Conservation (phyloP, 2,888 invertebrate genomes). For the Sussaba pulchella region DNA sequence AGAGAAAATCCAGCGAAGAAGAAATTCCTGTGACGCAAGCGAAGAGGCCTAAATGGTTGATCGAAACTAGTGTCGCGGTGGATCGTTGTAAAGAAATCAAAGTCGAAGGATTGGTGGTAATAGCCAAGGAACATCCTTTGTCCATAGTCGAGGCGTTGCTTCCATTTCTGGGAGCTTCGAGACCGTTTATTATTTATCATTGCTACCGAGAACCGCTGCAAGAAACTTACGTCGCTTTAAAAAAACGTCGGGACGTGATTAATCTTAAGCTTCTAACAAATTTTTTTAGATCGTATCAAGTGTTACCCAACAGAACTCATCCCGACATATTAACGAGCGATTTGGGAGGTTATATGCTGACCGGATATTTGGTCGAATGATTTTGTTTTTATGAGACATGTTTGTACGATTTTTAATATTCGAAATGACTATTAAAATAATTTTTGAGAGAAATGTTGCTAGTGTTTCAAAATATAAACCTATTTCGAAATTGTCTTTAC, state of each 20-base stretch:
- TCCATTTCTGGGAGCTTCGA: slow-evolving; percentile 91
- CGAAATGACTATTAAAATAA: slow-evolving; percentile 47
- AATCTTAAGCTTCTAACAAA: slow-evolving; percentile 93
- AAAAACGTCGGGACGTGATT: slow-evolving; percentile 89
- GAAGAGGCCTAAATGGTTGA: slow-evolving; percentile 77
- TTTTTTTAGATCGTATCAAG: slow-evolving; percentile 96
- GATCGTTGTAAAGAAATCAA: slow-evolving; percentile 86
- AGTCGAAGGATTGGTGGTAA: slow-evolving; percentile 92
- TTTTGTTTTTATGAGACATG: slow-evolving; percentile 35
- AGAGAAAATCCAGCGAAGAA: slow-evolving; percentile 55
- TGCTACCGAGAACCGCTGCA: slow-evolving; percentile 93
- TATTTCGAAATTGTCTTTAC: too few relatives aligned
- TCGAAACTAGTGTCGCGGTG: slow-evolving; percentile 86
- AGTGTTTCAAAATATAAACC: neutral
- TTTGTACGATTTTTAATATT: slow-evolving; percentile 41
- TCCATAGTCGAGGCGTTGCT: slow-evolving; percentile 91
- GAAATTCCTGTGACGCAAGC: neutral
- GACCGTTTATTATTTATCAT: slow-evolving; percentile 94
- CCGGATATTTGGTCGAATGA: slow-evolving; percentile 86
- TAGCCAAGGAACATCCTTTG: slow-evolving; percentile 94
- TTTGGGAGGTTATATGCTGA: slow-evolving; percentile 94
- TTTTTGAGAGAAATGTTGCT: slow-evolving; percentile 26
- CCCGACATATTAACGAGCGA: slow-evolving; percentile 96
- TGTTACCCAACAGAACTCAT: slow-evolving; percentile 95
- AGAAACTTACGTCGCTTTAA: slow-evolving; percentile 92